Conservation (phyloP, 1,140 invertebrate species). For the Micrasema minimum region DNA sequence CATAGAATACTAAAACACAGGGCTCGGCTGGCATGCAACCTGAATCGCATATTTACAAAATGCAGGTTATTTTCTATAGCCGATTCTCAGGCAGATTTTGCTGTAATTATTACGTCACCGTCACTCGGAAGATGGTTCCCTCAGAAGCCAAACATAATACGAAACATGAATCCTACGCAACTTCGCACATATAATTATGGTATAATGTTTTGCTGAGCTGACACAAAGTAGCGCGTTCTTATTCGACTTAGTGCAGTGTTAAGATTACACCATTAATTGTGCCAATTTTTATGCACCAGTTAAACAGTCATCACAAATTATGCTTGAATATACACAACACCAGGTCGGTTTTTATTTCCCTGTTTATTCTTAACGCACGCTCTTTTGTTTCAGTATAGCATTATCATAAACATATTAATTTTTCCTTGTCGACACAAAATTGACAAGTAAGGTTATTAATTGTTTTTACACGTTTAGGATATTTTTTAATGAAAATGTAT, state of each 20-base stretch:
- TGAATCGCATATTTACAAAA: no score
- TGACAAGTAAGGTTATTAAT: background rate
- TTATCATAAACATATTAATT: no score
- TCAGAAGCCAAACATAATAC: background rate
- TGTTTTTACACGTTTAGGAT: background rate
- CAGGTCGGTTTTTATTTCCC: slow-evolving; percentile 19
- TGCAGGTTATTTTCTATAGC: background rate
- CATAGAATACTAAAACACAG: no score
- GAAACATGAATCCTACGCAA: slow-evolving; percentile 16
- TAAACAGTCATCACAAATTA: background rate
- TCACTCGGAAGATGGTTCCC: slow-evolving; percentile 6
- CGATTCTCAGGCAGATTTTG: background rate
- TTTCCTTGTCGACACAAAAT: background rate
- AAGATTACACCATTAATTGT: slow-evolving; percentile 5
- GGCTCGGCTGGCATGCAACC: no score
- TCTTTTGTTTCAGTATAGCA: no score
- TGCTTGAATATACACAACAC: slow-evolving; percentile 7
- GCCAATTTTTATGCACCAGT: slow-evolving; percentile 33
- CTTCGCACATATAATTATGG: background rate
- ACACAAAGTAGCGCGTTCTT: background rate
- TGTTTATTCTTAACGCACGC: background rate
- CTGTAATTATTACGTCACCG: slow-evolving; percentile 24
- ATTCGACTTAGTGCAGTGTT: background rate
- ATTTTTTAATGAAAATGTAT: background rate
- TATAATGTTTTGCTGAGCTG: background rate